These are phyloP conservation scores for Molossus molossus DNA, from an alignment of 2,797 vertebrate species.

Conservation along the genomic window DNA sequence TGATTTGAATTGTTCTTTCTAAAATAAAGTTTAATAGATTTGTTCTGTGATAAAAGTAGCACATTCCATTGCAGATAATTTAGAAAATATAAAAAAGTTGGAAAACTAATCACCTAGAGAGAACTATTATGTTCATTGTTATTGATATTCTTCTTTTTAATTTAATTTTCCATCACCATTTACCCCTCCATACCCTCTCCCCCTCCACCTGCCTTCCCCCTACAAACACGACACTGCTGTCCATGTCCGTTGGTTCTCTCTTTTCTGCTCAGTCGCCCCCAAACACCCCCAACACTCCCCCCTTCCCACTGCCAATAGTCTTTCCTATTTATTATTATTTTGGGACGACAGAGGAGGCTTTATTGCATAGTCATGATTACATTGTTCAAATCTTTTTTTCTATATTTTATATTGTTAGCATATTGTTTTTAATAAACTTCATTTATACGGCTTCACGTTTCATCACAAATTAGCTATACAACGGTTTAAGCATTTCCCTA, in stretches of 20 bases:
- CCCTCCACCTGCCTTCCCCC: too few relatives aligned
- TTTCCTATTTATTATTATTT: neutral
- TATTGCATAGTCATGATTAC: neutral
- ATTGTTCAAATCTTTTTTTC: neutral
- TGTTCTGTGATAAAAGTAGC: neutral
- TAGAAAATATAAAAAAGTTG: neutral
- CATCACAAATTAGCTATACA: neutral
- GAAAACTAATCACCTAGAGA: neutral
- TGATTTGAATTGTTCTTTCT: constrained; percentile 47
- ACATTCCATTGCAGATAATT: neutral
- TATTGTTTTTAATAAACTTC: constrained; percentile 6
- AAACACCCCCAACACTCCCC: too few relatives aligned
- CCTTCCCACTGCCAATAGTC: too few relatives aligned
- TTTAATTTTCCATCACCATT: neutral
- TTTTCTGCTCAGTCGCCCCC: too few relatives aligned
- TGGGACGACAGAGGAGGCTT: accelerated
- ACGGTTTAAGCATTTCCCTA: neutral
- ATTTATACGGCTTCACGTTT: neutral
- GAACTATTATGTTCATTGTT: neutral
- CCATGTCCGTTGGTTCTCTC: too few relatives aligned
- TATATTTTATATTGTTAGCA: neutral
- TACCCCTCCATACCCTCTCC: too few relatives aligned
- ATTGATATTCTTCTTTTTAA: neutral
- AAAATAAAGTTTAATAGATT: neutral
- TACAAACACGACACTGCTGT: too few relatives aligned